Evolutionary conservation across 2,113 vertebrate genomes (phyloP).

Genomic region (Thalassarche chlororhynchos): DNA sequence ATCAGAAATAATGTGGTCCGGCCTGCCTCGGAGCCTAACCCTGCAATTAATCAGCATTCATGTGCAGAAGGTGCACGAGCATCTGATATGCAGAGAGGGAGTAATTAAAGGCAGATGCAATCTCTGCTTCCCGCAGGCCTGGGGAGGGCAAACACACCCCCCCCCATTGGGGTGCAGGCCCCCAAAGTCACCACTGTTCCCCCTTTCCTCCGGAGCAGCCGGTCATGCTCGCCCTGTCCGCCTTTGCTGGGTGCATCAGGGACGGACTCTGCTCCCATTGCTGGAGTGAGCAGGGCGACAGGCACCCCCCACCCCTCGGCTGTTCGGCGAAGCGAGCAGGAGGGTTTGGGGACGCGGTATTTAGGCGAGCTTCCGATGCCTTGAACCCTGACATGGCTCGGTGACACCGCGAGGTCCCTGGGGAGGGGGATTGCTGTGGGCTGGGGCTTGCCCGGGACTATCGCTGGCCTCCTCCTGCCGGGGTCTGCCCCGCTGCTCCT

Average conservation of each 20-base stretch:
- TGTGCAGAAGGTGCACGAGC: slow-evolving; percentile 57
- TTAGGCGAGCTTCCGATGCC: slow-evolving; percentile 53
- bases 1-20: slow-evolving; percentile 73
- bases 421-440: neutral
- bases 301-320: neutral
- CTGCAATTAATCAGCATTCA: slow-evolving; percentile 78
- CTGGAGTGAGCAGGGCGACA: rapidly evolving
- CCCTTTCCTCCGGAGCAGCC: neutral
- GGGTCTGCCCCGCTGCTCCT: slow-evolving; percentile 27
- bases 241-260: neutral
- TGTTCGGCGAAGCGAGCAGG: neutral
- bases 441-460: neutral
- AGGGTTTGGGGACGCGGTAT: neutral
- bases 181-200: neutral
- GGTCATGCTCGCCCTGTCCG: rapidly evolving
- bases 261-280: neutral
- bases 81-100: slow-evolving; percentile 64
- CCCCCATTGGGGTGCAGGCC: neutral
- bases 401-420: slow-evolving; percentile 7
- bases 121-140: slow-evolving; percentile 43
- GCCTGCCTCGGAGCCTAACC: slow-evolving; percentile 70
- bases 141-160: neutral
- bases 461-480: neutral
- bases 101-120: slow-evolving; percentile 71
- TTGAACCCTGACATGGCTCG: slow-evolving; percentile 56